Base-by-base conservation (phyloP, 1,140 invertebrate species). In the Ceratitis capitata region DNA sequence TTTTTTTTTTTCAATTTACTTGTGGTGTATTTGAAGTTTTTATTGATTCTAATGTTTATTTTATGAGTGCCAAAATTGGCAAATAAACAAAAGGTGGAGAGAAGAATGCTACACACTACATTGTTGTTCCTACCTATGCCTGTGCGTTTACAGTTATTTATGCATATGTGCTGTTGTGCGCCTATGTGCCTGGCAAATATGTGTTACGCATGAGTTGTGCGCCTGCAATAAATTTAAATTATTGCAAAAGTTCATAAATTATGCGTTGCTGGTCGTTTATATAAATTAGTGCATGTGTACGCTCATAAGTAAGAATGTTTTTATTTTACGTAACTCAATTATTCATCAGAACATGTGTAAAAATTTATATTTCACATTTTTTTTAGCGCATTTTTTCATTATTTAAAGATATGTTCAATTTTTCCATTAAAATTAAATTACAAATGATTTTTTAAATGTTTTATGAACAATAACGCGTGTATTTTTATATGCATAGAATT, bases 1-100 rank as follows among this genome's bases (percentile, higher is more conserved):
- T n/a, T 23, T 6, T 69, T 39, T 39, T 19, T 35, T 3, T 69
- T 39, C 29, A 16, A 16, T 19, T 16, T 69, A 32, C 61, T 35
- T 35, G 61, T 69, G 35, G 16, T 69, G 61, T n/a, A 9, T 45
- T 45, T 78, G 69, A 78, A 78, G 39, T 78, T 78, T 78, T 78
- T 78, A 78, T 45, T 78, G 69, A 78, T 45, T 78, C 69, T 78
- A 78, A 78, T 78, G 39, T 78, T 78, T 78, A 78, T 78, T 78
- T 78, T 78, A 78, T 78, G 35, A 78, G 69, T 39, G 69, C 42
- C 69, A 78, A 78, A 78, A 78, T 78, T 45, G 69, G 69, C 19
- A 26, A 45, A 39, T 42, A 78, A 78, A 78, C 69, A 78, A 78
- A 26, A 6, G 69, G 2, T n/a, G 23, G 69, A 45, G 45, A n/a